Evolutionary conservation across 2,888 invertebrate genomes (phyloP), one percentile per base, ranked within the genome.

Genomic region (Erannis defoliaria): DNA sequence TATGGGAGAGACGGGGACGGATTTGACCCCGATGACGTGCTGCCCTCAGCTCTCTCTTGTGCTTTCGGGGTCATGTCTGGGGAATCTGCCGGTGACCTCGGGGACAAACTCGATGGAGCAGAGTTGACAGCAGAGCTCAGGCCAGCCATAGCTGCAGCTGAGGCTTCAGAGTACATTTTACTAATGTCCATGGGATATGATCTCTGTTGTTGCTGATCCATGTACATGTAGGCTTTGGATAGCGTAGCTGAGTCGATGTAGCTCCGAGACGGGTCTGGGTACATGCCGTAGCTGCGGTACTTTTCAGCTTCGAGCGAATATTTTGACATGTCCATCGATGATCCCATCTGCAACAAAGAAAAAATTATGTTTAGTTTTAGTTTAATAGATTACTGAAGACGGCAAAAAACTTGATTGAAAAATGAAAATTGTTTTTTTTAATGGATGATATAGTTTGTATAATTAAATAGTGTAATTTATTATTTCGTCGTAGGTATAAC

Each of bases 251-350:
- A 95, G 82, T 96, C 96, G 53, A 96, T 89, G 80, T 96, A 96
- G 55, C 95, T 94, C 1, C 96, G 93, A 19, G 96, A 96, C 0
- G 96, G 95, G 72, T 96, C 96, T 0, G 95, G 94, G 78, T 96
- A 96, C 96, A 96, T 96, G 62, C 96, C 95, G 88, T 96, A 96
- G 19, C 95, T 95, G 55, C 96, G 94, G 84, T 96, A 96, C 75
- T 96, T 96, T 74, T 96, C 96, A 0, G 96, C 95, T 71, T 96
- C 96, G 90, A 96, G 94, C 9, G 96, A 95, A 81, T 96, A 96
- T 78, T 96, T 96, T 0, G 93, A 91, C 95, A 96, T 96, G 78
- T 96, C 96, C 96, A 96, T 96, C 66, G 96, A 94, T 50, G 95
- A 95, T 6, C 95, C 95, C 64, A 96, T 95, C 96, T 96, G 94